Base-by-base conservation (phyloP, 2,888 invertebrate genomes). In the Acleris holmiana region DNA sequence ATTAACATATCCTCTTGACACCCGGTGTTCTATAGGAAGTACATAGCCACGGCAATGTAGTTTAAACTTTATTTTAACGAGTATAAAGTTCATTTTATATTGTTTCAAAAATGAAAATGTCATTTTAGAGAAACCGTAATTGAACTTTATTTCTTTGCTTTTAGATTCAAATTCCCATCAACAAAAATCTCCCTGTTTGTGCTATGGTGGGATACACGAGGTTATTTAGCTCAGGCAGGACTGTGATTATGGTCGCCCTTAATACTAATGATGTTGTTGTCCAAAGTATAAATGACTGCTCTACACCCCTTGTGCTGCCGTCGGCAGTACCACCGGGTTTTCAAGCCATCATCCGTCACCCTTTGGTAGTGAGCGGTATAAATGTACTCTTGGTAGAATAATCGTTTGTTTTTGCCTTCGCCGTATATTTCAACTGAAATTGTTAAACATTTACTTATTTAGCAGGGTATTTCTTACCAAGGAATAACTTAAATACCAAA, bases 261-360 rank as follows among this genome's bases (percentile, higher is more conserved):
- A 3, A 55, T 5, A 18, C 55, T 59, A 0, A 4, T 46, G 4
- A 65, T 65, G 7, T 4, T 21, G 18, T 60, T 23, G 10, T 44
- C 48, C 17, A 54, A 6, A 1, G 55, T 59, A 23, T 55, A 50
- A 35, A 65, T 60, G 23, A 65, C 65, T 15, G 65, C 54, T 6
- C 21, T 55, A 21, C 65, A 65, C 8, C 44, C 49, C n/a, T 21
- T 49, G 49, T 60, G 59, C 7, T 60, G 65, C 5, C 59, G 59
- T 5, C 65, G 54, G 17, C 65, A 65, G 49, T 65, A 65, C 65
- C 65, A 65, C n/a, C 65, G 48, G 29, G 35, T 65, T 2, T 60
- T 65, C 18, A 60, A 4, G 0, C n/a, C 54, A 10, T 46, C 19
- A 21, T 44, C 17, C 7, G 19, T 8, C 18, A 23, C 5, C n/a